Percentiles rank a stretch among this genome's conserved stretches.
phyloP scores from a whole-genome alignment of 2,888 invertebrate species.

The Entomobrya proxima region DNA sequence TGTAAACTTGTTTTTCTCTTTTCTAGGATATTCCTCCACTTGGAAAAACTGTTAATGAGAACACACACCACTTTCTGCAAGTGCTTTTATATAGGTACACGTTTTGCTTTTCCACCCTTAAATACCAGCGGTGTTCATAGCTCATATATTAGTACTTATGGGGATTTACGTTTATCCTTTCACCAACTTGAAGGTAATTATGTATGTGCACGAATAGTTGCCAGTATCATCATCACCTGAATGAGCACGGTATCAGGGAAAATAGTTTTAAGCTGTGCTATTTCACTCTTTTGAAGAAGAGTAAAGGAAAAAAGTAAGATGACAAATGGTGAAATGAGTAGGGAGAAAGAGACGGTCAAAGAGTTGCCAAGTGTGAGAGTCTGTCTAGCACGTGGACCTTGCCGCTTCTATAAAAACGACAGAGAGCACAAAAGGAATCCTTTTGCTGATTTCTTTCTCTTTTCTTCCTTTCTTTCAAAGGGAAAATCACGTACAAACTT shows the following conservation, averaged over 20 bases:
- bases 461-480: neutral
- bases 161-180: no score
- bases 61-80: neutral
- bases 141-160: no score
- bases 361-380: neutral
- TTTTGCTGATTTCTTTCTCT: neutral
- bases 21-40: neutral
- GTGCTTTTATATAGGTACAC: no score
- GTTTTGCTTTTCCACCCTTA: no score
- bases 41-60: neutral
- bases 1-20: neutral
- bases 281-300: neutral
- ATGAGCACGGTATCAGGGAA: neutral
- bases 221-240: no score
- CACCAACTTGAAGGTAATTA: no score
- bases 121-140: no score
- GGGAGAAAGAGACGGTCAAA: neutral
- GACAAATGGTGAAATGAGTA: neutral
- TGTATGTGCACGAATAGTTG: no score
- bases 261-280: neutral
- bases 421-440: conserved; percentile 3
- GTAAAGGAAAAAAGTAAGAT: neutral
- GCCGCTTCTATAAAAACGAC: neutral
- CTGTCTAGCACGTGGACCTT: conserved; percentile 9
- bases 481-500: conserved; percentile 11